Conservation (phyloP, 2,888 invertebrate species). For the Caenorhabditis angaria region DNA sequence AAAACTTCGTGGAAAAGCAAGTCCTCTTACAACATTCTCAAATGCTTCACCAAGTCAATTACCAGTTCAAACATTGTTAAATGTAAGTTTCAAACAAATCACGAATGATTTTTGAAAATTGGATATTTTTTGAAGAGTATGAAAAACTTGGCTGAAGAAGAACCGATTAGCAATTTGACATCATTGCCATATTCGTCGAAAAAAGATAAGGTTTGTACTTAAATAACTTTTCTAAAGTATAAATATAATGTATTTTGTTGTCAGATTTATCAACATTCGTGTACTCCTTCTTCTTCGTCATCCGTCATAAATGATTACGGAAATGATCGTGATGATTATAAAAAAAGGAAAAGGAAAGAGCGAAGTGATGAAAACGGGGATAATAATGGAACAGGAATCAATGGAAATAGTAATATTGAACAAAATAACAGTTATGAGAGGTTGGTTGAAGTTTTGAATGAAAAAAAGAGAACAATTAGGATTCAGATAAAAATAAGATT, state of each 20-base stretch:
- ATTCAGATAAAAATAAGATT: too few species aligned
- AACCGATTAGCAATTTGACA: constrained; percentile 9
- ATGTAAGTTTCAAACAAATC: neutral
- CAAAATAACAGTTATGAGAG: neutral
- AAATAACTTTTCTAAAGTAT: neutral
- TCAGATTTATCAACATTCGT: neutral
- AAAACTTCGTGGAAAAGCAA: constrained; percentile 1
- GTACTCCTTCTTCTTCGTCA: constrained; percentile 6
- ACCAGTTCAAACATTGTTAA: constrained; percentile 26
- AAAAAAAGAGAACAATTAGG: too few species aligned
- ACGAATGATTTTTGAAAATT: neutral
- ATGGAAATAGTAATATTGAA: neutral
- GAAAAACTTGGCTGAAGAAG: constrained; percentile 33
- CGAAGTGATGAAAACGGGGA: neutral
- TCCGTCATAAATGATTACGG: neutral
- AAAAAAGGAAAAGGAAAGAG: constrained; percentile 4
- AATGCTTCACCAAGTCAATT: constrained; percentile 32
- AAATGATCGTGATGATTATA: neutral
- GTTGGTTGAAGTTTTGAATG: too few species aligned
- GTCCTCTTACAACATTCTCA: constrained; percentile 14
- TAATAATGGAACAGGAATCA: neutral
- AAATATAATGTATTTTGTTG: neutral
- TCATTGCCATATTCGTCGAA: neutral
- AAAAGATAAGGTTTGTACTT: constrained; percentile 8
- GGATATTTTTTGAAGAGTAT: constrained; percentile 21